Conservation (phyloP, 1,140 invertebrate genomes). For the Zophobas atratus region DNA sequence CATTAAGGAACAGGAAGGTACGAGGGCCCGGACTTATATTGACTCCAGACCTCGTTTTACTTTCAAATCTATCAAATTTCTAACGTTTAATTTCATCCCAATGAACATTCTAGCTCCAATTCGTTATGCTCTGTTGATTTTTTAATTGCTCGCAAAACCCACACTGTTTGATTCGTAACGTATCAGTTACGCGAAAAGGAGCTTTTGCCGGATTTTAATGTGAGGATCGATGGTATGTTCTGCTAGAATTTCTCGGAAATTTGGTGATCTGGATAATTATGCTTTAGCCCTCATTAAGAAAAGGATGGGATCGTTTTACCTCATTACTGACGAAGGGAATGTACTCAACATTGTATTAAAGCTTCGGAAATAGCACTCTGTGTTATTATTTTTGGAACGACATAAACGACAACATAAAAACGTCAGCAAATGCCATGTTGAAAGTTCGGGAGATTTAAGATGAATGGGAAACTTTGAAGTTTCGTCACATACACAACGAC, state of each 20-base stretch:
- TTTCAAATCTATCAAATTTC: conserved; percentile 29
- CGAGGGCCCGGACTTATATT: conserved; percentile 11
- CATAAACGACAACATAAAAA: no score
- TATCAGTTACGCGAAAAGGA: conserved; percentile 5
- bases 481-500: no score
- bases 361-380: no score
- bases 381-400: no score
- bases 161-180: neutral
- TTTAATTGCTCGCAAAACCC: conserved; percentile 15
- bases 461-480: no score
- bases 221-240: neutral
- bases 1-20: conserved; percentile 30
- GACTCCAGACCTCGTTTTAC: conserved; percentile 12
- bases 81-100: neutral
- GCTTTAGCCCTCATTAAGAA: neutral
- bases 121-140: conserved; percentile 17
- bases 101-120: neutral
- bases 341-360: no score
- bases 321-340: no score
- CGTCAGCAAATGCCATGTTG: no score
- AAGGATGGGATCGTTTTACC: neutral
- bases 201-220: neutral
- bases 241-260: neutral
- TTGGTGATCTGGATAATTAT: conserved; percentile 13
- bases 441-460: no score